These are phyloP conservation scores for Iselma pallidipennis DNA, from an alignment of 2,888 invertebrate species.

Conservation along the genomic window DNA sequence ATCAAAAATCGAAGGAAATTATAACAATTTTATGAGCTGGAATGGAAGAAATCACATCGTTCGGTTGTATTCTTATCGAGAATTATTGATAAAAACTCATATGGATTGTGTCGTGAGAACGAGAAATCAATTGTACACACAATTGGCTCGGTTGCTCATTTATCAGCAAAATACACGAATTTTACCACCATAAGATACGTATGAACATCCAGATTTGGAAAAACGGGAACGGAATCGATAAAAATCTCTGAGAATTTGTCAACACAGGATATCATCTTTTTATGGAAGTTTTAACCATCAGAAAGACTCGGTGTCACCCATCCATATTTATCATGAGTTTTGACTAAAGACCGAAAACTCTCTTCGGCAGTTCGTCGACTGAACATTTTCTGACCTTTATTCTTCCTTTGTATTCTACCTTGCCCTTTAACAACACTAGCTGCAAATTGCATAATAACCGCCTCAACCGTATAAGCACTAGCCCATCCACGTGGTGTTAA, in stretches of 20 bases:
- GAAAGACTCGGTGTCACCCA: conserved; percentile 88
- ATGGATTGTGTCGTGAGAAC: no score
- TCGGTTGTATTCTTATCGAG: no score
- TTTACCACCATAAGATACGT: conserved; percentile 25
- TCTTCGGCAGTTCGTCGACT: conserved; percentile 82
- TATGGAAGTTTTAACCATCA: conserved; percentile 68
- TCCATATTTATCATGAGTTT: conserved; percentile 89
- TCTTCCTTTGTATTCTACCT: conserved; percentile 78
- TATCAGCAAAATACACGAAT: conserved; percentile 3
- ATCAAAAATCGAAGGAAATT: neutral
- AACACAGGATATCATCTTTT: neutral
- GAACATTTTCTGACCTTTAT: conserved; percentile 78
- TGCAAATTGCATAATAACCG: conserved; percentile 87
- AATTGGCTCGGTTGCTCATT: neutral
- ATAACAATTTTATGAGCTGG: neutral
- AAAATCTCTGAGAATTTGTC: neutral
- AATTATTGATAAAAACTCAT: no score
- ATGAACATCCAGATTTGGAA: conserved; percentile 26
- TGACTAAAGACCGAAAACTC: conserved; percentile 83
- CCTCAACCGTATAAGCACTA: conserved; percentile 84
- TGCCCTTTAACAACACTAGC: conserved; percentile 88
- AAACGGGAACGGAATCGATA: conserved; percentile 26
- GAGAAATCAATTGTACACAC: no score
- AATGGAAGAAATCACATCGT: conserved; percentile 1
- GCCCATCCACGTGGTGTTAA: conserved; percentile 88